Evolutionary conservation across 2,113 vertebrate genomes (phyloP).

Genomic region (Solea solea): DNA sequence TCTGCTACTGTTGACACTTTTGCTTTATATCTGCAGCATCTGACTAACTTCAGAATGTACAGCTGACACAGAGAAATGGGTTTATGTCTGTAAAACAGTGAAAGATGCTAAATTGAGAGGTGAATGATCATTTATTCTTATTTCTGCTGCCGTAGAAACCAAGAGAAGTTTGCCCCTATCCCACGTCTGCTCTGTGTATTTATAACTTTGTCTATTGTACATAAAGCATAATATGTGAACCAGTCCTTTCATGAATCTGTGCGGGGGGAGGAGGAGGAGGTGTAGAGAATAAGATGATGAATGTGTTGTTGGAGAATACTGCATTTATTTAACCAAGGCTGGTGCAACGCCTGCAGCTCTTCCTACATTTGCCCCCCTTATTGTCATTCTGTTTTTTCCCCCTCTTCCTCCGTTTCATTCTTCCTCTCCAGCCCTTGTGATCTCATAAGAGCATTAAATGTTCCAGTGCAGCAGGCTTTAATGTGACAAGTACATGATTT

Average conservation of each 20-base stretch:
- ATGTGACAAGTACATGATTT: not conserved
- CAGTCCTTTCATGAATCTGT: conserved; percentile 43
- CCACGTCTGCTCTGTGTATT: conserved; percentile 12
- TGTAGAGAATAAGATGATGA: conserved; percentile 33
- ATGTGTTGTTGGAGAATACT: conserved; percentile 13
- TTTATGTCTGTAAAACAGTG: not conserved
- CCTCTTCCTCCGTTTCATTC: not conserved
- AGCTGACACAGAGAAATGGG: no score
- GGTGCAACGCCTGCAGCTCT: conserved; percentile 23
- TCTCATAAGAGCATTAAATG: not conserved
- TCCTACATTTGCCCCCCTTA: not conserved
- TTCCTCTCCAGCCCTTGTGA: not conserved
- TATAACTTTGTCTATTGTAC: conserved; percentile 33
- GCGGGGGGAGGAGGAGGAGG: not conserved
- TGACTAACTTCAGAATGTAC: no score
- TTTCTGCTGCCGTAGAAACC: conserved; percentile 46
- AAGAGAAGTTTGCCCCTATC: conserved; percentile 9
- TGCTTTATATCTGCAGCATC: no score
- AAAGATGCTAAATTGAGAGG: conserved; percentile 19
- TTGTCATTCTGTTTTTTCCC: not conserved
- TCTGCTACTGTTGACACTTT: no score
- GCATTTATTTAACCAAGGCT: conserved; percentile 30
- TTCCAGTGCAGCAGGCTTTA: not conserved
- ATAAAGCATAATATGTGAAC: conserved; percentile 26
- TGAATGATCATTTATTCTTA: not conserved